These are phyloP conservation scores for Actinostola sp. DNA, from an alignment of 92 coral and sea anemone species.

Conservation along the genomic window DNA sequence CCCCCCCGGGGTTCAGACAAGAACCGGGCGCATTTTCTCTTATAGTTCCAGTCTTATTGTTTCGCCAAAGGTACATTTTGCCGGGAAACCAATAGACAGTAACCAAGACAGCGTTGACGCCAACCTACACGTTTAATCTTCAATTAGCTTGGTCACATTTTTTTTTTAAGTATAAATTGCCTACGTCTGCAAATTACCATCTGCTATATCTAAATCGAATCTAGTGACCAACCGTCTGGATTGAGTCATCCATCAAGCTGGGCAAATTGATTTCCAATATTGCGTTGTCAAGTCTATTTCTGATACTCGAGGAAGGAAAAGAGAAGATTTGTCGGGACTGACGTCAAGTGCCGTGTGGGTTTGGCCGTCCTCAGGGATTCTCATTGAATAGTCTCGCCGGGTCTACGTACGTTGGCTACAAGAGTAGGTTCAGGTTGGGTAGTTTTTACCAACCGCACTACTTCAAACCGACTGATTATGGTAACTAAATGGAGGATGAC, in stretches of 20 bases:
- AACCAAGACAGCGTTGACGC: constrained; percentile 3
- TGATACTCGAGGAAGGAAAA: constrained; percentile 12
- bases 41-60: no score
- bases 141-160: neutral
- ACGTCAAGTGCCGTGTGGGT: constrained; percentile 21
- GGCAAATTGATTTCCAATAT: constrained; percentile 4
- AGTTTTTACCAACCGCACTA: constrained; percentile 7
- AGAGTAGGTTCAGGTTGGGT: constrained; percentile 1
- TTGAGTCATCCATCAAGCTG: constrained; percentile 6
- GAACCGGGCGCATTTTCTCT: no score
- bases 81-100: neutral
- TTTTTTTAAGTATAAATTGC: neutral
- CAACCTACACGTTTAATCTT: neutral
- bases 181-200: neutral
- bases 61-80: no score
- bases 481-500: constrained; percentile 3
- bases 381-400: constrained; percentile 4
- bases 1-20: no score
- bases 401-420: neutral
- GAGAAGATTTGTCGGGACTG: neutral
- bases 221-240: neutral
- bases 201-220: neutral
- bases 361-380: constrained; percentile 5
- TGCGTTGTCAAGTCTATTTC: constrained; percentile 1
- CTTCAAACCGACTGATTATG: neutral